Conservation (phyloP, 2,113 vertebrate species). For the Microtus richardsoni region DNA sequence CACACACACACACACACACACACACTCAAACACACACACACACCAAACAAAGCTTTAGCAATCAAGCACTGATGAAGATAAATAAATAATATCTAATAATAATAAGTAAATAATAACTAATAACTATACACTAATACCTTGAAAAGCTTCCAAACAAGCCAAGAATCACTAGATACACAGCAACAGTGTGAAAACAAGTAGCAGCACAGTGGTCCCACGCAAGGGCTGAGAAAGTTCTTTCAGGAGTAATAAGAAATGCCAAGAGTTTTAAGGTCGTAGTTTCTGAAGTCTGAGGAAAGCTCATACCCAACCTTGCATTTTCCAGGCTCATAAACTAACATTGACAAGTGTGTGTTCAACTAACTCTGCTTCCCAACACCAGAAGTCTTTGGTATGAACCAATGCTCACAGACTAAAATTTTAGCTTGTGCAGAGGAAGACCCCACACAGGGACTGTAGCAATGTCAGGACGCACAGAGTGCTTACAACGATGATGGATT, state of each 20-base stretch:
- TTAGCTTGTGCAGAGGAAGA: background rate
- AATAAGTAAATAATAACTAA: background rate
- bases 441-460: background rate
- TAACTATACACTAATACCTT: background rate
- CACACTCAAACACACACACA: background rate
- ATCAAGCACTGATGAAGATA: background rate
- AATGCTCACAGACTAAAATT: background rate
- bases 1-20: background rate
- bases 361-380: background rate
- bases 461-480: background rate
- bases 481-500: background rate
- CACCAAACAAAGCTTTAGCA: background rate
- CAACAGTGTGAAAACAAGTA: background rate
- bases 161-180: background rate
- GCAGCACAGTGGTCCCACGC: background rate
- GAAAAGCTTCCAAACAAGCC: background rate
- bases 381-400: background rate
- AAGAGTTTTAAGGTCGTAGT: background rate
- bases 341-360: background rate
- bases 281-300: background rate
- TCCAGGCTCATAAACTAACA: background rate
- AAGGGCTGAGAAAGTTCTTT: background rate
- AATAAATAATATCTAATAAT: background rate
- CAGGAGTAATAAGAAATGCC: background rate
- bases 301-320: background rate